Conservation (phyloP, 2,113 vertebrate genomes). For the Pteruthius melanotis region DNA sequence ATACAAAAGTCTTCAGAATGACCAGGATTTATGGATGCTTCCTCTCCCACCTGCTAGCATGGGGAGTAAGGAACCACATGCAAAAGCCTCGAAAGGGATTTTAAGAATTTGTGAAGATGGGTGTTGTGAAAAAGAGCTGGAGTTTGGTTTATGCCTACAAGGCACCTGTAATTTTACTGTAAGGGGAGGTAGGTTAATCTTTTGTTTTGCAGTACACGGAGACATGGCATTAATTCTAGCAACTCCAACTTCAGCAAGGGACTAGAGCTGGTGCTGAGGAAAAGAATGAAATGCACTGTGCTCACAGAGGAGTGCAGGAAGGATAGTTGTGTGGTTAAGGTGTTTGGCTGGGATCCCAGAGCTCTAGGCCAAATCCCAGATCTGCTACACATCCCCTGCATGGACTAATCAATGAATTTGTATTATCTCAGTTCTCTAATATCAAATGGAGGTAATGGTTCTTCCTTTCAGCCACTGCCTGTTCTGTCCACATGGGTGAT, state of each 20-base stretch:
- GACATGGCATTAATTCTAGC: not conserved
- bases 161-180: constrained; percentile 22
- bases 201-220: not conserved
- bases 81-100: constrained; percentile 36
- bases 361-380: not conserved
- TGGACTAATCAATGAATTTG: not conserved
- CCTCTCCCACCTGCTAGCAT: constrained; percentile 22
- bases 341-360: not conserved
- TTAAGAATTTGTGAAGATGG: constrained; percentile 43
- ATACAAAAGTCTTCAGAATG: constrained; percentile 30
- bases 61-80: not conserved
- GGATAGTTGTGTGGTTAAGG: not conserved
- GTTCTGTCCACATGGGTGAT: not conserved
- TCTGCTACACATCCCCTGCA: not conserved
- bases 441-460: not conserved
- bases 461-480: not conserved
- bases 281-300: not conserved
- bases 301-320: not conserved
- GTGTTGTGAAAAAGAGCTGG: not conserved
- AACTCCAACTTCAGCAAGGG: not conserved
- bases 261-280: rapidly evolving
- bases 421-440: not conserved
- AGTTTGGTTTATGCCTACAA: constrained; percentile 9
- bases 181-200: not conserved
- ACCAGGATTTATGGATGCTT: constrained; percentile 25